Percentiles rank a stretch among this genome's conserved stretches.
Evolutionary conservation across 37 sponge, comb jelly and placozoan species (phyloP).

Genomic region (Beroe forskalii): DNA sequence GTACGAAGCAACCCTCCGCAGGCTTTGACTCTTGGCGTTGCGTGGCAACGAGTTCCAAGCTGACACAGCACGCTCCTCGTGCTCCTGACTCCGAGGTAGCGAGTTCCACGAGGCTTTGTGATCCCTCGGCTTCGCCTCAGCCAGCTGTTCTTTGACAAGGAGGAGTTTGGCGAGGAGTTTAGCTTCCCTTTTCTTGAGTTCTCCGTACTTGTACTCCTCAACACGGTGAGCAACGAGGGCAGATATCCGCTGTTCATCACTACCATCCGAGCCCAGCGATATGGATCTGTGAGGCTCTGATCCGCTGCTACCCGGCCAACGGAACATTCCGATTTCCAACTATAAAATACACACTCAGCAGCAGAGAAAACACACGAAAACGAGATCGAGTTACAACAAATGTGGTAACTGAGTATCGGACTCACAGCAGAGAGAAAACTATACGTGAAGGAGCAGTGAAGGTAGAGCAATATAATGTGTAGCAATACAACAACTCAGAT

Average conservation of each 20-base stretch:
- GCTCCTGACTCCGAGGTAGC: neutral
- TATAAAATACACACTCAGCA: no score
- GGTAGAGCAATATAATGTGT: no score
- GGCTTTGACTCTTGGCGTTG: neutral
- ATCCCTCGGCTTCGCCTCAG: neutral
- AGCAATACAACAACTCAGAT: no score
- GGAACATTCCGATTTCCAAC: neutral
- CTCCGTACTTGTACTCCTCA: slow-evolving; percentile 18
- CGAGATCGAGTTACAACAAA: neutral
- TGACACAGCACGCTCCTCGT: no score
- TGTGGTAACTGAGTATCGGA: neutral
- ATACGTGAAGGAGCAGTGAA: no score
- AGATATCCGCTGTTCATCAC: neutral
- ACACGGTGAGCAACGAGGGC: neutral
- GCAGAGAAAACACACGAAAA: neutral
- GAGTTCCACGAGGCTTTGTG: neutral
- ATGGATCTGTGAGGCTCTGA: neutral
- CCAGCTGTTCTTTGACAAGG: neutral
- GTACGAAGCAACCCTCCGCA: neutral
- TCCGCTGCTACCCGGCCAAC: neutral
- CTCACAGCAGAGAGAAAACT: neutral
- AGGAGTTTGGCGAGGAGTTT: slow-evolving; percentile 24
- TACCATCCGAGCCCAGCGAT: neutral
- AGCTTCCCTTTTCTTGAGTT: slow-evolving; percentile 39
- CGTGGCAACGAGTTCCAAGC: neutral